A percentile compares a stretch with the other conserved stretches of the same genome.
Evolutionary conservation across 2,888 invertebrate genomes (phyloP).

Genomic region (Drosophila villosipedis): DNA sequence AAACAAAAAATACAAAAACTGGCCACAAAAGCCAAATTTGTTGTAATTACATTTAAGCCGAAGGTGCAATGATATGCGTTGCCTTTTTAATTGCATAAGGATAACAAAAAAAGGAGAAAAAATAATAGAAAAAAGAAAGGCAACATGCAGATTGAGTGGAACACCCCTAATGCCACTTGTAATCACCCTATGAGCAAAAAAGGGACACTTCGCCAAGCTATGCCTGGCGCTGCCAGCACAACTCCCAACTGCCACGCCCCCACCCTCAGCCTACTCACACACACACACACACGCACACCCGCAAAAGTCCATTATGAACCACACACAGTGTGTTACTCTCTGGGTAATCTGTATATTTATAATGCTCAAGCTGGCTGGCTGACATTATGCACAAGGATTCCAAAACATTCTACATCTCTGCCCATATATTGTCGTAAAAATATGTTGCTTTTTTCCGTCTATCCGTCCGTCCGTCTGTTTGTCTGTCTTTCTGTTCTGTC

Average conservation of each 20-base stretch:
- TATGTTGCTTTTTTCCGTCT: constrained; percentile 62
- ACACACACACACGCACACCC: constrained; percentile 1
- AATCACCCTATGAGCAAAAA: constrained; percentile 50
- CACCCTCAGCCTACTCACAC: constrained; percentile 16
- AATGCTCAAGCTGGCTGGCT: constrained; percentile 51
- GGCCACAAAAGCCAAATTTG: constrained; percentile 72
- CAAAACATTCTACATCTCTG: constrained; percentile 48
- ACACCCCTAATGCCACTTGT: constrained; percentile 60
- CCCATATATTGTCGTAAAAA: constrained; percentile 79
- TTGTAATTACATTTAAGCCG: constrained; percentile 77
- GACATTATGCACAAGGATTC: constrained; percentile 76
- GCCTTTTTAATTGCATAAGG: constrained; percentile 58
- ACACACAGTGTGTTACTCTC: constrained; percentile 41
- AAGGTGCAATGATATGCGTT: constrained; percentile 56
- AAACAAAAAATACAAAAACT: constrained; percentile 22
- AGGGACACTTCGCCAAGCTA: constrained; percentile 33
- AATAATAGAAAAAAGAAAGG: constrained; percentile 10
- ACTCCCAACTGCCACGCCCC: background rate
- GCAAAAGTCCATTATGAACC: constrained; percentile 57
- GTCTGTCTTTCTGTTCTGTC: constrained; percentile 17
- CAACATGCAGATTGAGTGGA: constrained; percentile 31
- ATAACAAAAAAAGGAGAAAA: background rate
- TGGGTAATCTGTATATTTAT: constrained; percentile 82
- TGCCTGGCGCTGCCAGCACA: constrained; percentile 19
- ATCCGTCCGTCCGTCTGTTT: constrained; percentile 7